Evolutionary conservation across 2,797 vertebrate genomes (phyloP), one percentile per base, ranked within the genome.

Genomic region (Takifugu rubripes): DNA sequence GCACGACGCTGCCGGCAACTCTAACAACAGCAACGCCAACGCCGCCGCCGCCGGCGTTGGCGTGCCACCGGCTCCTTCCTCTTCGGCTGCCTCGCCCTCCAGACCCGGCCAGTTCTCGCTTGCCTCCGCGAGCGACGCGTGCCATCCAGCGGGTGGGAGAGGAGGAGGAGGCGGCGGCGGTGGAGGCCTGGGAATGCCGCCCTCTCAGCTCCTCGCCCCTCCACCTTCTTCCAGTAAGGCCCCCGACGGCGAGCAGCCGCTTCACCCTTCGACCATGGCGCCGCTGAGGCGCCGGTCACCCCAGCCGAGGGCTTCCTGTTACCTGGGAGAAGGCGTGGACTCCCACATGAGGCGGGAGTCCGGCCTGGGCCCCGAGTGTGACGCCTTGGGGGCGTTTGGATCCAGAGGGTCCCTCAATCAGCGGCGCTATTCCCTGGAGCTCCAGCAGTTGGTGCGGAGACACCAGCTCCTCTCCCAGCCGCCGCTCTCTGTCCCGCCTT

Each of bases 1-100:
- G 53, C 89, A 87, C 0, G 93, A 93, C 66, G 44, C 44, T 61
- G 82, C 84, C 81, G 93, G 82, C 83, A 86, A 91, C 51, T 84
- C 91, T 50, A 93, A 88, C 66, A 93, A 92, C 90, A 88, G 88
- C 76, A 87, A 90, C 58, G 84, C 87, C 79, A 92, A 89, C 83
- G 61, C n/a, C n/a, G n/a, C n/a, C n/a, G n/a, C n/a, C n/a, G n/a
- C n/a, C n/a, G n/a, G n/a, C n/a, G n/a, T n/a, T n/a, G n/a, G n/a
- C n/a, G 70, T 81, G 57, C 74, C 82, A 24, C 78, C 74, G 0
- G 63, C 77, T 59, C 73, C 84, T 43, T 61, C 66, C 70, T 60
- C 72, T 44, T 77, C 64, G 47, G 78, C 75, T 26, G 82, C 85
- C 78, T 75, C 89, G 42, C 87, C 90, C 68, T 84, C 81, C 25